phyloP scores from a whole-genome alignment of 1,140 invertebrate species.

The Pentalonia nigronervosa region DNA sequence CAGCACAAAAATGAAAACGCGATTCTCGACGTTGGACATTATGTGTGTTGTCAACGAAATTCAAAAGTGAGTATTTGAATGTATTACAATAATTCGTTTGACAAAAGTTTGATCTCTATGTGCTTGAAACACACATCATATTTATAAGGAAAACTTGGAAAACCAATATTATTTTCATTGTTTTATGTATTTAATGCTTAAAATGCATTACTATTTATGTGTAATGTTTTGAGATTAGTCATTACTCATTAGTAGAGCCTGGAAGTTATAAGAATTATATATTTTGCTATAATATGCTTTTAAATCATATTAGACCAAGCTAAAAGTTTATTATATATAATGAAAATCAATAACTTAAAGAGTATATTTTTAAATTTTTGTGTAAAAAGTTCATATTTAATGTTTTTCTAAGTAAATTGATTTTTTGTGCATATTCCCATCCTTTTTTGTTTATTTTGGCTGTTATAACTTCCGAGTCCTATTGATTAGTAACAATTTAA shows the following conservation, averaged over 20 bases:
- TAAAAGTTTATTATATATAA: no score
- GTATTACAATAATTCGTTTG: not conserved
- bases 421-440: no score
- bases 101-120: not conserved
- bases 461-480: no score
- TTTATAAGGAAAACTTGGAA: not conserved
- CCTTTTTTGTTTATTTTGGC: no score
- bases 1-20: constrained; percentile 79
- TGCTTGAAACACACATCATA: not conserved
- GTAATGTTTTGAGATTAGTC: not conserved
- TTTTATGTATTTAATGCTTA: not conserved
- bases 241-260: not conserved
- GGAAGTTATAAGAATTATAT: no score
- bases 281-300: no score
- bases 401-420: no score
- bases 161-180: not conserved
- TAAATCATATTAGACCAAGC: no score
- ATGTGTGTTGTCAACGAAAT: constrained; percentile 85
- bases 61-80: constrained; percentile 73
- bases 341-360: no score
- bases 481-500: no score
- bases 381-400: no score
- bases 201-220: not conserved
- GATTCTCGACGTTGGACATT: constrained; percentile 92
- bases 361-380: no score